Base-by-base conservation (phyloP, 2,113 vertebrate genomes). In the Rallus limicola region DNA sequence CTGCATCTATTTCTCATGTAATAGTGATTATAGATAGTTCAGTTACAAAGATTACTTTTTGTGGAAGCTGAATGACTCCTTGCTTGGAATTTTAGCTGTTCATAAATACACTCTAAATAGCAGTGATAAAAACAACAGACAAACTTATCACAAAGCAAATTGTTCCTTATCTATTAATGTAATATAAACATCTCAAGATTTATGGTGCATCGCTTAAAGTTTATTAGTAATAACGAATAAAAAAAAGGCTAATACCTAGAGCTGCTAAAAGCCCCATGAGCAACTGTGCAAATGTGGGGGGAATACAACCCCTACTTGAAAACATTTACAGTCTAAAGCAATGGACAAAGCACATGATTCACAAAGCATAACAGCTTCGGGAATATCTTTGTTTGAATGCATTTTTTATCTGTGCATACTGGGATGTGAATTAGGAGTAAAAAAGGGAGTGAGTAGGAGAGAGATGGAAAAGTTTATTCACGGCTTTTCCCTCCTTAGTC, bases 281-380 rank as follows among this genome's bases (percentile, higher is more conserved):
- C 31, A 52, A 25, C 12, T 29, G 23, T 68, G 24, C 33, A 44
- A 5, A 21, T 26, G 23, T 11, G 68, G 10, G 53, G 52, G 18
- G 83, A 93, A 68, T 74, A 17, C 6, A 63, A 19, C 15, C 36
- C n/a, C 85, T 58, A 0, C 29, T 11, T 77, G 40, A n/a, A 75
- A 67, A 74, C 8, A 5, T 52, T 63, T 68, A 18, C 46, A 46
- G 9, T 28, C 28, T 64, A 10, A 80, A 63, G 31, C 16, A 67
- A 75, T 4, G 10, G 24, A 28, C 34, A 70, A 70, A 82, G 36
- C 48, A 55, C 14, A 38, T 31, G 58, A 72, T 59, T 25, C 31
- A 5, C 25, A 63, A 69, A 71, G 40, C 1, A 0, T 10, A 82
- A 28, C 5, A 70, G 23, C 40, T 53, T 12, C 0, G 1, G 2